Evolutionary conservation across 1,140 invertebrate genomes (phyloP).

Genomic region (Leptestheria dahalacensis): DNA sequence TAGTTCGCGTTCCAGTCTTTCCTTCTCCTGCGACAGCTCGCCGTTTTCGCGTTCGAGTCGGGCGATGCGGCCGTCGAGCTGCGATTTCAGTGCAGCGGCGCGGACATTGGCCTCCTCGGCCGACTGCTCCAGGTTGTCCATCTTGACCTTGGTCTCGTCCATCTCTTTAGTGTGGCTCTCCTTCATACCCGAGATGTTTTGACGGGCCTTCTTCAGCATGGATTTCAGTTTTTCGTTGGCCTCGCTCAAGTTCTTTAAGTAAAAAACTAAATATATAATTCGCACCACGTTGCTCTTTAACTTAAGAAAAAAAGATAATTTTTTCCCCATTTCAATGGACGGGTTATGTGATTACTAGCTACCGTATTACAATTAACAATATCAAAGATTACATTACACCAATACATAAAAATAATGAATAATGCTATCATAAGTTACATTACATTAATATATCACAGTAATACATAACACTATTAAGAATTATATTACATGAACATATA

Average conservation of each 20-base stretch:
- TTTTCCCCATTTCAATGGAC: background rate
- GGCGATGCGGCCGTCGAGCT: slow-evolving; percentile 51
- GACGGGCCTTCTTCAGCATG: slow-evolving; percentile 51
- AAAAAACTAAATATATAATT: background rate
- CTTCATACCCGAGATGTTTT: slow-evolving; percentile 50
- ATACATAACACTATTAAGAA: no score
- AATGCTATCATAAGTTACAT: no score
- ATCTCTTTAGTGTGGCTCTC: slow-evolving; percentile 41
- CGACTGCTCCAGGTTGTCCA: slow-evolving; percentile 16
- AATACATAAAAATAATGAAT: no score
- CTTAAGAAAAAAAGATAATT: no score
- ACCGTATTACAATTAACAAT: no score
- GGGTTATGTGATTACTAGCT: no score
- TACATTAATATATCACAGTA: no score
- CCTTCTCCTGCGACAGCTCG: slow-evolving; percentile 38
- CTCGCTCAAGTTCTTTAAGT: background rate
- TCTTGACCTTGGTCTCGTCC: slow-evolving; percentile 35
- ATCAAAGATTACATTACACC: no score
- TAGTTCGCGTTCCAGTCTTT: slow-evolving; percentile 46
- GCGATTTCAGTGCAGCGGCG: slow-evolving; percentile 41
- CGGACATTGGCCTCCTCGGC: slow-evolving; percentile 23
- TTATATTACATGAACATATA: no score
- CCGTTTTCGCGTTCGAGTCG: slow-evolving; percentile 58
- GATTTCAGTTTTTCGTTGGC: slow-evolving; percentile 49
- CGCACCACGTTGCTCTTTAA: background rate